These are phyloP conservation scores for Botrylloides violaceus DNA, from an alignment of 23 tunicate genomes.

Conservation along the genomic window DNA sequence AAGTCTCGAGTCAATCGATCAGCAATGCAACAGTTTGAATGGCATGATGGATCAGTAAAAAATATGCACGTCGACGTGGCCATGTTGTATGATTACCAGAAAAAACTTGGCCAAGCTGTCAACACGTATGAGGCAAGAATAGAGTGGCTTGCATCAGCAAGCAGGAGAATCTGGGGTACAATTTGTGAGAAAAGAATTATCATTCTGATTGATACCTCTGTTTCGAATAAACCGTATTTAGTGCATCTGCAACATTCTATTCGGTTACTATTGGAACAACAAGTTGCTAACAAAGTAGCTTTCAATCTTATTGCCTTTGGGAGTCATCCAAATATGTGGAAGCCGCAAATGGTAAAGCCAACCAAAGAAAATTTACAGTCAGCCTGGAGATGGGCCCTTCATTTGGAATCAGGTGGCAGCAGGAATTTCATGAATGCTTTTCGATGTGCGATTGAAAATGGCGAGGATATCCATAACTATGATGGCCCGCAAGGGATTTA, in stretches of 20 bases:
- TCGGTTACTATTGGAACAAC: constrained; percentile 63
- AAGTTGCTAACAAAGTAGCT: constrained; percentile 80
- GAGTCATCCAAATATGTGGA: constrained; percentile 94
- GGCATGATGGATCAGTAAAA: constrained; percentile 89
- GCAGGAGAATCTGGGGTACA: constrained; percentile 92
- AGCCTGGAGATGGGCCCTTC: constrained; percentile 92
- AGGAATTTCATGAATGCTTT: constrained; percentile 67
- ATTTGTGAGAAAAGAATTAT: constrained; percentile 72
- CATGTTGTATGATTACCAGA: constrained; percentile 77
- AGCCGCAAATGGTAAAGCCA: constrained; percentile 89
- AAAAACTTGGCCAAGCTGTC: constrained; percentile 65
- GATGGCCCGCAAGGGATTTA: constrained; percentile 76
- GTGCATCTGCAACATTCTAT: constrained; percentile 85
- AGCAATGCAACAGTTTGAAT: constrained; percentile 95
- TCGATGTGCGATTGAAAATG: constrained; percentile 68
- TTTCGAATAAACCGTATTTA: constrained; percentile 62
- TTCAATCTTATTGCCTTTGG: constrained; percentile 93
- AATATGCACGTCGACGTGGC: constrained; percentile 94
- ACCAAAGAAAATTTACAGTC: constrained; percentile 70
- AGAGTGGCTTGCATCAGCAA: constrained; percentile 81
- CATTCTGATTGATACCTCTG: constrained; percentile 69
- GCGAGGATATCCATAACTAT: constrained; percentile 41
- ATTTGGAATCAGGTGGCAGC: constrained; percentile 69
- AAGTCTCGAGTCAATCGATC: constrained; percentile 60
- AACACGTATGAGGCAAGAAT: constrained; percentile 59